phyloP scores from a whole-genome alignment of 64 coral and sea anemone species.

The Cladopsammia gracilis region DNA sequence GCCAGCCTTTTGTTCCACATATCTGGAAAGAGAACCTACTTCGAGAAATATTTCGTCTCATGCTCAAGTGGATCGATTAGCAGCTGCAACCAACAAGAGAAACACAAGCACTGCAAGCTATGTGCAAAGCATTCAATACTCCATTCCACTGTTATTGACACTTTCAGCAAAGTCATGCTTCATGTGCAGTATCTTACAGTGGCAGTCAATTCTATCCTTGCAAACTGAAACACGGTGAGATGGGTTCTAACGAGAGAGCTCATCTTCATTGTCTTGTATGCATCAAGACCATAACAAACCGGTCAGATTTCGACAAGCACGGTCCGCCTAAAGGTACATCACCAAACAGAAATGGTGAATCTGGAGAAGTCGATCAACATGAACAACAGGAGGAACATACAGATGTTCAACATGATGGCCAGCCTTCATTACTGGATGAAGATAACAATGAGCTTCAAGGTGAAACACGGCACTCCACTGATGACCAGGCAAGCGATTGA shows the following conservation, averaged over 20 bases:
- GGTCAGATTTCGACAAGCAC: not conserved
- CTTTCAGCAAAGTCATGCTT: constrained; percentile 18
- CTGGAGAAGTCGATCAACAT: no score
- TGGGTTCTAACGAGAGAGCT: not conserved
- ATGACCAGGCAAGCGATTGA: not conserved
- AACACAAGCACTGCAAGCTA: constrained; percentile 38
- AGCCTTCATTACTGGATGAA: no score
- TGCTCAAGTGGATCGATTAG: no score
- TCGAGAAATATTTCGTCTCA: no score
- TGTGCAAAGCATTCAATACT: constrained; percentile 36
- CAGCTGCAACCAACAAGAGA: not conserved
- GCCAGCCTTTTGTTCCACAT: no score
- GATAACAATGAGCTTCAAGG: not conserved
- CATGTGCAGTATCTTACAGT: not conserved
- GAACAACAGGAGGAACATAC: no score
- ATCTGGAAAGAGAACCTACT: no score
- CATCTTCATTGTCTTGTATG: constrained; percentile 57
- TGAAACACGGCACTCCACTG: no score
- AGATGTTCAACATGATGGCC: no score
- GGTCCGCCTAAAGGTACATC: not conserved
- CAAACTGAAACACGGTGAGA: not conserved
- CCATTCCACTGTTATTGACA: constrained; percentile 29
- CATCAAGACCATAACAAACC: not conserved
- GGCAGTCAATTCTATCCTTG: constrained; percentile 16
- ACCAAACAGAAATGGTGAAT: no score